Conservation (phyloP, 2,888 invertebrate genomes). For the Copidosoma aretas region DNA sequence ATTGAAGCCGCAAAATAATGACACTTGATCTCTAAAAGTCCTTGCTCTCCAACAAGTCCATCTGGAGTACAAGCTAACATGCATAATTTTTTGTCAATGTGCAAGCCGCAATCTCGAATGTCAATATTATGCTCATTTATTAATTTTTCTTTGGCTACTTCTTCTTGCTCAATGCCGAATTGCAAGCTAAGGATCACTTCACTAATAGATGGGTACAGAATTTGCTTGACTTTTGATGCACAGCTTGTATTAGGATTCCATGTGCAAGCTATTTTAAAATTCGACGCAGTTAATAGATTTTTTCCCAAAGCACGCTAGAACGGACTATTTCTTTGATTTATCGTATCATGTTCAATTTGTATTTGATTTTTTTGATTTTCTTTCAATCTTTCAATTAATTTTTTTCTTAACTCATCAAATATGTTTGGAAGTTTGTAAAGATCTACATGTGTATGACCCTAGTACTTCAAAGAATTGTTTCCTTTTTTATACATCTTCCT, state of each 20-base stretch:
- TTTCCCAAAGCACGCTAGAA: conserved; percentile 36
- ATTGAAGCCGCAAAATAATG: conserved; percentile 1
- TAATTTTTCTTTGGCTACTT: conserved; percentile 22
- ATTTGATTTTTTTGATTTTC: conserved; percentile 2
- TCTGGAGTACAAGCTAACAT: conserved; percentile 40
- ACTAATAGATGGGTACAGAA: conserved; percentile 24
- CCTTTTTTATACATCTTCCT: neutral
- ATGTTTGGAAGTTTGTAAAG: conserved; percentile 34
- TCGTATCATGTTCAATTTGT: conserved; percentile 35
- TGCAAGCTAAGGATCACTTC: conserved; percentile 5
- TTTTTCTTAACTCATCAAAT: neutral
- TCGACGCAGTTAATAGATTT: conserved; percentile 39
- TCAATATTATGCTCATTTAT: conserved; percentile 3
- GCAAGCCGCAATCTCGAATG: conserved; percentile 31
- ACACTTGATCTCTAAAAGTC: conserved; percentile 42
- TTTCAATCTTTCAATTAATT: neutral
- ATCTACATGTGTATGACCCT: neutral
- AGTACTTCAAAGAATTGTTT: neutral
- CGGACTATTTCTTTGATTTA: conserved; percentile 24
- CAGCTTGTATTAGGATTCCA: conserved; percentile 31
- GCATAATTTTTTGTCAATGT: conserved; percentile 30
- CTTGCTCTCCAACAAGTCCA: conserved; percentile 39
- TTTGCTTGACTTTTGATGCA: conserved; percentile 36
- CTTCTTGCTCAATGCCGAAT: conserved; percentile 40
- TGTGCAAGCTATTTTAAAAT: conserved; percentile 37